Base-by-base conservation (phyloP, 1,140 invertebrate species). In the Homalodisca vitripennis region DNA sequence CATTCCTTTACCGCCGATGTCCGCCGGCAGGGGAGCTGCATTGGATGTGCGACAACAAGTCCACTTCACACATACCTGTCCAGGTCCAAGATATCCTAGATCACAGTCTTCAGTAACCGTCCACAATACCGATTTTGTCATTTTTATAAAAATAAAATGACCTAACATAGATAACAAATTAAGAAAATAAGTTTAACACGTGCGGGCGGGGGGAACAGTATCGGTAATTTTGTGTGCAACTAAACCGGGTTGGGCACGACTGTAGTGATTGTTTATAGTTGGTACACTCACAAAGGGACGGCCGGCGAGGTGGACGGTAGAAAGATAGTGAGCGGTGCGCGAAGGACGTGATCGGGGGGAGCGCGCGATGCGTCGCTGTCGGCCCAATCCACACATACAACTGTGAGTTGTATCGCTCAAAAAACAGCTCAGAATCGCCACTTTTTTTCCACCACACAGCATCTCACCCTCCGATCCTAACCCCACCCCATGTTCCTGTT, bases 21-120 rank as follows among this genome's bases (percentile, higher is more conserved):
- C 73, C 57, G 70, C n/a, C n/a, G 51, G 34, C 80, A 81, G 53
- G 82, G 82, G 46, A 84, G 66, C 81, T 85, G 84, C 84, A 84
- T 86, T 66, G 2, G 66, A 55, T 22, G 27, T 10, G 46, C 20
- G 29, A n/a, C n/a, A n/a, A n/a, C 13, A 26, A 60, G 30, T 22
- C 22, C 62, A 30, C 46, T 69, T n/a, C 12, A 26, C 29, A 20
- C 46, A 22, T 13, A 26, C 12, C 47, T 41, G 12, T 20, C 17
- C 29, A 20, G n/a, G n/a, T n/a, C n/a, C n/a, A n/a, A n/a, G n/a
- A n/a, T n/a, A n/a, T n/a, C n/a, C n/a, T n/a, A n/a, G 62, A 66
- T 26, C n/a, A 31, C 31, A 29, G 34, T 41, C 34, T 6, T 41
- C 34, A 41, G 6, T 41, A 17, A 41, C 34, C 34, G n/a, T n/a